Evolutionary conservation across 2,797 vertebrate genomes (phyloP).

Genomic region (Psittacula echo): DNA sequence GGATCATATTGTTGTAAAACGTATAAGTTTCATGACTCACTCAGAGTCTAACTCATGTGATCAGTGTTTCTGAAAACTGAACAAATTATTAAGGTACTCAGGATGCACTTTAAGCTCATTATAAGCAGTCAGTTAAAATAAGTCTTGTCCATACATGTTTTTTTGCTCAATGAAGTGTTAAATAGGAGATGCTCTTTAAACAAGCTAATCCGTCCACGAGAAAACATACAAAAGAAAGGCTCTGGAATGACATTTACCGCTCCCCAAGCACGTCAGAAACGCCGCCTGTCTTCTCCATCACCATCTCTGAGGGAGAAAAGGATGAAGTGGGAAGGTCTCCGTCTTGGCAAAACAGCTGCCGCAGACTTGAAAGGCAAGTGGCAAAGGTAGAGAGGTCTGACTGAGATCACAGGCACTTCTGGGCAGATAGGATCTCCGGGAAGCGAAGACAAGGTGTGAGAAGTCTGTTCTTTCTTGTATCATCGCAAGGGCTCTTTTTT

Average conservation of each 20-base stretch:
- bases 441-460: slow-evolving; percentile 72
- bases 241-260: slow-evolving; percentile 10
- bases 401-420: slow-evolving; percentile 67
- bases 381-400: slow-evolving; percentile 62
- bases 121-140: neutral
- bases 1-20: neutral
- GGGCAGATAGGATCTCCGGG: slow-evolving; percentile 68
- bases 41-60: neutral
- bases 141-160: neutral
- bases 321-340: slow-evolving; percentile 47
- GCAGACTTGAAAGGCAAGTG: slow-evolving; percentile 63
- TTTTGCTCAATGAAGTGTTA: slow-evolving; percentile 4
- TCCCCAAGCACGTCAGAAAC: neutral
- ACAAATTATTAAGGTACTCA: neutral
- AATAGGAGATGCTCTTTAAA: slow-evolving; percentile 48
- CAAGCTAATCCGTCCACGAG: slow-evolving; percentile 11
- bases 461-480: slow-evolving; percentile 66
- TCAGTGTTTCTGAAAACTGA: neutral
- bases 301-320: neutral
- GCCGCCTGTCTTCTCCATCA: neutral
- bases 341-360: slow-evolving; percentile 56
- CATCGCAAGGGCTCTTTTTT: slow-evolving; percentile 55
- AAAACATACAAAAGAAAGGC: slow-evolving; percentile 45
- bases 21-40: neutral
- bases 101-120: neutral